phyloP scores from a whole-genome alignment of 37 sponge, comb jelly and placozoan species.

The Haliclona indistincta region DNA sequence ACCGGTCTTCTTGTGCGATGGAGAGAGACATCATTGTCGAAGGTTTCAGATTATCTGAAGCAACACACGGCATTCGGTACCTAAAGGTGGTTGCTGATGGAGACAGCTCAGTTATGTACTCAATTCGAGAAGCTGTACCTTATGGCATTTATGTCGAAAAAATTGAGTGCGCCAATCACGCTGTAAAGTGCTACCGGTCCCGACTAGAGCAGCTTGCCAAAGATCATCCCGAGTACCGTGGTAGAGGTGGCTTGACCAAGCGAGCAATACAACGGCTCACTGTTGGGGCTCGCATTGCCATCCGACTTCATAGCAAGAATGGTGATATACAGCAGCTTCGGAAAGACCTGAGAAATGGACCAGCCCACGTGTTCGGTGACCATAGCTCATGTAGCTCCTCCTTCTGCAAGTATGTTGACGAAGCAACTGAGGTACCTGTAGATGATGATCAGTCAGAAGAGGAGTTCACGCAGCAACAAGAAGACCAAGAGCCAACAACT shows the following conservation, averaged over 20 bases:
- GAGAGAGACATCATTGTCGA: constrained; percentile 53
- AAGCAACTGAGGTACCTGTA: no score
- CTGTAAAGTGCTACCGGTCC: constrained; percentile 42
- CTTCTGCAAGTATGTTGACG: no score
- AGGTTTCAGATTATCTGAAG: constrained; percentile 43
- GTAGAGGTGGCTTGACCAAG: constrained; percentile 27
- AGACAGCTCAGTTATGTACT: constrained; percentile 32
- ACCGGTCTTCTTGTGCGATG: constrained; percentile 35
- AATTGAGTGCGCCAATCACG: constrained; percentile 59
- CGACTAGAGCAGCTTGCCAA: constrained; percentile 40
- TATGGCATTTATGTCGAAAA: constrained; percentile 39
- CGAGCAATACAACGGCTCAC: constrained; percentile 11
- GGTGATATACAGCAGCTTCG: constrained; percentile 3
- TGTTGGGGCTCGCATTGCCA: constrained; percentile 39
- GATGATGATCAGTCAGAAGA: no score
- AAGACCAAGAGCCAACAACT: no score
- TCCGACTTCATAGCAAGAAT: constrained; percentile 20
- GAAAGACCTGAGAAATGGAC: constrained; percentile 37
- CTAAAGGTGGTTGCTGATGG: constrained; percentile 30
- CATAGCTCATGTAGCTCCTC: constrained; percentile 35
- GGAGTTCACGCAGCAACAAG: no score
- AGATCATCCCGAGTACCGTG: constrained; percentile 42
- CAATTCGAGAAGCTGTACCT: constrained; percentile 14
- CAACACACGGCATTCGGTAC: constrained; percentile 42
- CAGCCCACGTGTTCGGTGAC: constrained; percentile 34